These are phyloP conservation scores for Drosophila ezoana DNA, from an alignment of 2,888 invertebrate species.

Conservation along the genomic window DNA sequence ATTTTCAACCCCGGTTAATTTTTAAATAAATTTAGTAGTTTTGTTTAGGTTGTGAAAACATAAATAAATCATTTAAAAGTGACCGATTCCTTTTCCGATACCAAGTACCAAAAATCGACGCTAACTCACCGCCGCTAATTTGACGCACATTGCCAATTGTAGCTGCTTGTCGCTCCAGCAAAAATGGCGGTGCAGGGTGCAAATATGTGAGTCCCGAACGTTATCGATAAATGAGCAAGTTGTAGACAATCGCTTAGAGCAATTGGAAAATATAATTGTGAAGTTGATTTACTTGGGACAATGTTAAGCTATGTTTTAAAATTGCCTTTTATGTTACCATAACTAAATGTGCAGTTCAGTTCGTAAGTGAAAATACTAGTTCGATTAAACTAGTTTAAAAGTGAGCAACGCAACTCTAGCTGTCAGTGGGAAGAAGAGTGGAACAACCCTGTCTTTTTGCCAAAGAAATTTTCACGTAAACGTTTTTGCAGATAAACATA, in stretches of 20 bases:
- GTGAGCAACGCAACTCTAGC: slow-evolving; percentile 1
- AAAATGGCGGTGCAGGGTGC: slow-evolving; percentile 64
- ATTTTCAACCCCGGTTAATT: no score
- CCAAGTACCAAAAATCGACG: no score
- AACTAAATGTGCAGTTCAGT: not conserved
- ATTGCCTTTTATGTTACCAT: not conserved
- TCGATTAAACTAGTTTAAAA: slow-evolving; percentile 17
- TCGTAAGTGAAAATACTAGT: not conserved
- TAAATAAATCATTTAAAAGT: no score
- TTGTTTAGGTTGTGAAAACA: no score
- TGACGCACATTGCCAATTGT: slow-evolving; percentile 21
- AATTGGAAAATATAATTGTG: not conserved
- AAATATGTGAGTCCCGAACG: slow-evolving; percentile 14
- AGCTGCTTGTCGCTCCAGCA: slow-evolving; percentile 39
- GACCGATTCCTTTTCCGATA: no score
- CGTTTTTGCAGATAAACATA: slow-evolving; percentile 60
- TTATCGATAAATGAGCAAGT: slow-evolving; percentile 8
- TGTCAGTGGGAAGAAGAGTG: slow-evolving; percentile 9
- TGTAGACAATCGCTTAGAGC: not conserved
- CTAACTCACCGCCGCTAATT: no score
- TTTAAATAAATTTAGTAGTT: no score
- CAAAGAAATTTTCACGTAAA: slow-evolving; percentile 64
- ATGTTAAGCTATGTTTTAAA: not conserved
- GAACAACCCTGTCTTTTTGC: slow-evolving; percentile 49
- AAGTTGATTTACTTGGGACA: not conserved